Conservation (phyloP, 2,113 vertebrate genomes). For the Corydoras sp. region DNA sequence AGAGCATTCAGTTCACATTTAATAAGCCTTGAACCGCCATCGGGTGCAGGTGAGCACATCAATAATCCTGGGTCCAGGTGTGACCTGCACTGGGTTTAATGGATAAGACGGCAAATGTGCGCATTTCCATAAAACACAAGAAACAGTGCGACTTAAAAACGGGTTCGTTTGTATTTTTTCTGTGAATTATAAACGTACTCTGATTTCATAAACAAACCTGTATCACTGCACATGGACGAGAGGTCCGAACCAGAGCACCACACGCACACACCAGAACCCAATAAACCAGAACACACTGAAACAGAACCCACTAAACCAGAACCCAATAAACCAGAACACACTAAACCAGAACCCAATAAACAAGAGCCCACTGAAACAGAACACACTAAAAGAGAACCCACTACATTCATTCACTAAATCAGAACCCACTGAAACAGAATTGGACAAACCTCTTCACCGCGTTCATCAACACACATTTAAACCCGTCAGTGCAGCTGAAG, state of each 20-base stretch:
- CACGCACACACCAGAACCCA: too few species aligned
- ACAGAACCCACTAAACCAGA: too few species aligned
- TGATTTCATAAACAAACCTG: background rate
- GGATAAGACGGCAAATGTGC: background rate
- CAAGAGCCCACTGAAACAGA: too few species aligned
- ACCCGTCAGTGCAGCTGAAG: constrained; percentile 56
- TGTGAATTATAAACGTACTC: background rate
- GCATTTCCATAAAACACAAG: constrained; percentile 6
- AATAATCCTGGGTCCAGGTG: constrained; percentile 39
- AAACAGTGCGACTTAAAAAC: too few species aligned
- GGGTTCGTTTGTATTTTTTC: background rate
- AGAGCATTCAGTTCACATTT: constrained; percentile 22
- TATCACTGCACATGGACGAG: too few species aligned
- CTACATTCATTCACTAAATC: background rate
- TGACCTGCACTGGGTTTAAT: constrained; percentile 31
- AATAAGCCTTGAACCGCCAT: constrained; percentile 29
- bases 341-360: too few species aligned
- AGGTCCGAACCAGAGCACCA: too few species aligned
- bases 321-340: too few species aligned
- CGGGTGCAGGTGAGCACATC: constrained; percentile 38
- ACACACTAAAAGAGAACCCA: too few species aligned
- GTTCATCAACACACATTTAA: constrained; percentile 46
- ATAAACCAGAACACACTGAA: too few species aligned
- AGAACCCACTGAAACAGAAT: constrained; percentile 4
- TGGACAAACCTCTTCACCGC: constrained; percentile 39